A percentile compares a stretch with the other conserved stretches of the same genome.
Evolutionary conservation across 2,113 vertebrate genomes (phyloP).

Genomic region (Pandion haliaetus): DNA sequence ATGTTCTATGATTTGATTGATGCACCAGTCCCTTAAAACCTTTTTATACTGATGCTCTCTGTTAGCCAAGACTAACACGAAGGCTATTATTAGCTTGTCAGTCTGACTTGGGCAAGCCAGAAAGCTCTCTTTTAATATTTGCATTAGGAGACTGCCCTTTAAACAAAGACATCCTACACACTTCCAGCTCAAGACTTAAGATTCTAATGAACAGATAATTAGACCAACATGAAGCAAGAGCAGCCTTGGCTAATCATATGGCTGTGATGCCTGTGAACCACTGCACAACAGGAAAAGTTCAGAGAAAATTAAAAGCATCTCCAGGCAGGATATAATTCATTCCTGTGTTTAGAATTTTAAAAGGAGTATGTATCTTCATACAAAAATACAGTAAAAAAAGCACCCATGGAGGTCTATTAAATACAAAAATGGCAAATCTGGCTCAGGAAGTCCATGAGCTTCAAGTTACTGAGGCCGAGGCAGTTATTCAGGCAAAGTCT

Average conservation of each 20-base stretch:
- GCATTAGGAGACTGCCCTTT: constrained; percentile 72
- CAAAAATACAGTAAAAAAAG: neutral
- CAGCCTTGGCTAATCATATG: constrained; percentile 61
- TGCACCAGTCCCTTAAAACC: neutral
- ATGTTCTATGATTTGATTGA: constrained; percentile 16
- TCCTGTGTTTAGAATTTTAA: constrained; percentile 19
- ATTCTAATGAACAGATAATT: constrained; percentile 78
- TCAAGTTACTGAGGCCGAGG: neutral
- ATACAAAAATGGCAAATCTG: neutral
- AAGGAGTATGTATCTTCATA: neutral
- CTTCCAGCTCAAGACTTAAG: constrained; percentile 62
- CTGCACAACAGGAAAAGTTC: constrained; percentile 2
- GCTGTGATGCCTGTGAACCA: constrained; percentile 36
- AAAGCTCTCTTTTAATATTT: constrained; percentile 68
- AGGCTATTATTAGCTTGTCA: constrained; percentile 54
- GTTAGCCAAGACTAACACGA: constrained; percentile 44
- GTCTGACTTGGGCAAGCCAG: constrained; percentile 35
- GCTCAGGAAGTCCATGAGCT: neutral
- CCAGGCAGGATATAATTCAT: constrained; percentile 22
- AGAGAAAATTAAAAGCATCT: constrained; percentile 65
- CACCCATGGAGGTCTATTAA: neutral
- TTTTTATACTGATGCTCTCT: neutral
- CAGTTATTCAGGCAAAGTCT: neutral
- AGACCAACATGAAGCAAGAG: constrained; percentile 56
- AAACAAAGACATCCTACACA: constrained; percentile 53